These are phyloP conservation scores for Punctoribates punctum DNA, from an alignment of 2,888 invertebrate species.

Conservation along the genomic window DNA sequence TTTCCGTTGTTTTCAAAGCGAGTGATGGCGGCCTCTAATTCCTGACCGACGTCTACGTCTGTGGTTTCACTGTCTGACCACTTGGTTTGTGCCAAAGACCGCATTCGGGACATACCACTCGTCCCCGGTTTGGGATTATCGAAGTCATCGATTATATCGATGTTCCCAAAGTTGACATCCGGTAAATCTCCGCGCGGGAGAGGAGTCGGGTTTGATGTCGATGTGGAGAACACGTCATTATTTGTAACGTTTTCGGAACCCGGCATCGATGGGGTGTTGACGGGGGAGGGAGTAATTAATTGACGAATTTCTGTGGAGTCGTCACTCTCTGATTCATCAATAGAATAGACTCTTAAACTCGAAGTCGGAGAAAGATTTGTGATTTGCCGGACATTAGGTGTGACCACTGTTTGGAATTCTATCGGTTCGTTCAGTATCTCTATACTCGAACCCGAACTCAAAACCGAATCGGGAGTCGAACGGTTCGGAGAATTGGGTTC, in stretches of 20 bases:
- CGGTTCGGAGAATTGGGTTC: background rate
- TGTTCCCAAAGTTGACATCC: slow-evolving; percentile 4
- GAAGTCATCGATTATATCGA: slow-evolving; percentile 37
- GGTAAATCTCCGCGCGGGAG: background rate
- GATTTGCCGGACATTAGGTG: background rate
- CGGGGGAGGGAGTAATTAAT: slow-evolving; percentile 14
- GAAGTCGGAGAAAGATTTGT: background rate
- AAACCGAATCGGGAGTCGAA: background rate
- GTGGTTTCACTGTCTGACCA: slow-evolving; percentile 32
- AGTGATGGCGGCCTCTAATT: slow-evolving; percentile 23
- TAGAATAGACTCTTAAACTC: background rate
- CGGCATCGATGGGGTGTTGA: background rate
- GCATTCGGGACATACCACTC: slow-evolving; percentile 31
- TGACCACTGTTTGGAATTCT: no score
- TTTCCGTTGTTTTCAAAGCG: background rate
- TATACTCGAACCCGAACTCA: slow-evolving; percentile 1
- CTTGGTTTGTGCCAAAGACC: background rate
- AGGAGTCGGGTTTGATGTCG: slow-evolving; percentile 3
- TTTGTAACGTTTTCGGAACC: background rate
- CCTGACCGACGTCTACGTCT: slow-evolving; percentile 35
- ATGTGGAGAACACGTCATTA: background rate
- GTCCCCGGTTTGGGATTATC: slow-evolving; percentile 41
- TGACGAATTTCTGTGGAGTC: background rate
- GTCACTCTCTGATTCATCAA: background rate
- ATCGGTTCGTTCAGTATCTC: background rate